A percentile compares a stretch with the other conserved stretches of the same genome.
These are phyloP conservation scores for Zosterops lateralis DNA, from an alignment of 2,113 vertebrate species.

Conservation along the genomic window DNA sequence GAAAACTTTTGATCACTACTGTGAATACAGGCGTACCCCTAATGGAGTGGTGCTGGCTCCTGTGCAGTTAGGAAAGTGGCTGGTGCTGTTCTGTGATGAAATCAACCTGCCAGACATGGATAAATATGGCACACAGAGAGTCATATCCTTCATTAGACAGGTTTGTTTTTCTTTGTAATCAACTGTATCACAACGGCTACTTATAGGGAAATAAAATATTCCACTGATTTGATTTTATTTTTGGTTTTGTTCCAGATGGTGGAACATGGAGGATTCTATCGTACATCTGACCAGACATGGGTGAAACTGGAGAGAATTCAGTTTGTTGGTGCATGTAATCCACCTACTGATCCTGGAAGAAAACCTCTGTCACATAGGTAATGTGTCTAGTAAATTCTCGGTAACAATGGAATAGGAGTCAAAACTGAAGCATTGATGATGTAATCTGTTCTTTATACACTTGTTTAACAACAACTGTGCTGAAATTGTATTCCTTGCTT, in stretches of 20 bases:
- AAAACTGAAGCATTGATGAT: neutral
- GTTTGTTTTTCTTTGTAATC: constrained; percentile 48
- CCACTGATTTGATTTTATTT: neutral
- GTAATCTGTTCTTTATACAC: neutral
- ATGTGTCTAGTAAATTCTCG: neutral
- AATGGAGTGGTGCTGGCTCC: constrained; percentile 96
- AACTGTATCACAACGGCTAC: neutral
- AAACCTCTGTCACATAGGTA: constrained; percentile 97
- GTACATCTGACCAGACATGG: constrained; percentile 97
- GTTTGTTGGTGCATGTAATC: constrained; percentile 98
- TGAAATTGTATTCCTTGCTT: neutral
- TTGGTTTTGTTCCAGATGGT: constrained; percentile 84
- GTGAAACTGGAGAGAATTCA: constrained; percentile 98
- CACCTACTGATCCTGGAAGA: constrained; percentile 95
- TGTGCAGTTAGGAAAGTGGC: constrained; percentile 95
- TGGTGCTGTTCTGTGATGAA: constrained; percentile 97
- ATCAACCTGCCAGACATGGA: constrained; percentile 99
- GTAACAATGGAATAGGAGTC: neutral
- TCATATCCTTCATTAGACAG: constrained; percentile 99
- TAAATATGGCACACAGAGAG: constrained; percentile 96
- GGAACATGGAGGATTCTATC: constrained; percentile 97
- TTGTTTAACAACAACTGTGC: neutral
- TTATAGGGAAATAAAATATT: neutral
- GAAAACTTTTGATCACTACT: constrained; percentile 99
- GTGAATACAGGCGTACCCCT: constrained; percentile 94